These are phyloP conservation scores for Unio delphinus DNA, from an alignment of 2,888 invertebrate species.

Conservation along the genomic window DNA sequence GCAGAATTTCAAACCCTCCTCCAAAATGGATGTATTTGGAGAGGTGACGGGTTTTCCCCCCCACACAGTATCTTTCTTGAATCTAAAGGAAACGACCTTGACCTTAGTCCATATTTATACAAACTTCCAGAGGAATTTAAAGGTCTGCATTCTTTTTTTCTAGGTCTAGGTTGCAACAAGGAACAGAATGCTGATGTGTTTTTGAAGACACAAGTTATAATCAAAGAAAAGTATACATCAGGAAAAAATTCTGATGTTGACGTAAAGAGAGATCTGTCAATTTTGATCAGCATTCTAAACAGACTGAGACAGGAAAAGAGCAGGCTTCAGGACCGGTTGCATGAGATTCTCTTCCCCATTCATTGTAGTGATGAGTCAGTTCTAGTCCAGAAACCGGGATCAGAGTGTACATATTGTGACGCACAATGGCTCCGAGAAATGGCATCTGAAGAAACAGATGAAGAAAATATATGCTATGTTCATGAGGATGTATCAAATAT, in stretches of 20 bases:
- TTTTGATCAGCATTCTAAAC: slow-evolving; percentile 12
- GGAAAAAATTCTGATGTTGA: not conserved
- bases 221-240: slow-evolving; percentile 10
- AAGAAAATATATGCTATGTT: slow-evolving; percentile 33
- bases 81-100: slow-evolving; percentile 7
- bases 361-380: slow-evolving; percentile 2
- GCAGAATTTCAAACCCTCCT: too few species aligned
- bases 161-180: slow-evolving; percentile 9
- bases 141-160: slow-evolving; percentile 12
- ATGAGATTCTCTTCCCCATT: slow-evolving; percentile 11
- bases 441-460: slow-evolving; percentile 6
- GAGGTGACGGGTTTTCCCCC: slow-evolving; percentile 19
- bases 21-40: not conserved
- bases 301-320: slow-evolving; percentile 12
- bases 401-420: slow-evolving; percentile 21
- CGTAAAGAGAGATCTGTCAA: not conserved
- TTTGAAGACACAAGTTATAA: not conserved
- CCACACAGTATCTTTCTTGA: slow-evolving; percentile 6
- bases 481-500: slow-evolving; percentile 40
- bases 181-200: slow-evolving; percentile 5
- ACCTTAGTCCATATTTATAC: slow-evolving; percentile 20
- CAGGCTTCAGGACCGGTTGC: slow-evolving; percentile 1
- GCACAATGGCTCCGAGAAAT: slow-evolving; percentile 20
- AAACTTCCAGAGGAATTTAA: slow-evolving; percentile 19
- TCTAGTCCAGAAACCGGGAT: not conserved